Conservation (phyloP, 2,797 vertebrate genomes). For the Sebastes diploproa region DNA sequence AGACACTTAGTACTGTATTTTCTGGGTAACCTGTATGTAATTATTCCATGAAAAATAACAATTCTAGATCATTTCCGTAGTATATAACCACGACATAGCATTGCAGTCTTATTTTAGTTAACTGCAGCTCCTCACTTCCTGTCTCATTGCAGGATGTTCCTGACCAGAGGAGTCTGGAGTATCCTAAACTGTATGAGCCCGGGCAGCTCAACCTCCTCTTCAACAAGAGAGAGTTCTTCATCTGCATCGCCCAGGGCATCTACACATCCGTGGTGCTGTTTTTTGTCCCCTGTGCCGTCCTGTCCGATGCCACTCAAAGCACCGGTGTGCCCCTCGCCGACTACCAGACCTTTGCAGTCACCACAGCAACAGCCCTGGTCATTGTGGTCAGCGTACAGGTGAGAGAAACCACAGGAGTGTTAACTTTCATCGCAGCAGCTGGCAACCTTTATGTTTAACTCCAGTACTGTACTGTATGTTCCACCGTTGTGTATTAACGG, state of each 20-base stretch:
- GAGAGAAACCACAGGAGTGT: background rate
- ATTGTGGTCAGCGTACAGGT: slow-evolving; percentile 97
- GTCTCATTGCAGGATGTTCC: slow-evolving; percentile 86
- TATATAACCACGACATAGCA: background rate
- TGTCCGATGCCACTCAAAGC: slow-evolving; percentile 85
- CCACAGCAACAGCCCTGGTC: slow-evolving; percentile 92
- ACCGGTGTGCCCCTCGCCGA: slow-evolving; percentile 89
- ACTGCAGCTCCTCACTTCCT: background rate
- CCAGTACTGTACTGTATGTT: background rate
- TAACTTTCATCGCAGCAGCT: background rate
- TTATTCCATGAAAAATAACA: background rate
- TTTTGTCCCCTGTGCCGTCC: slow-evolving; percentile 89
- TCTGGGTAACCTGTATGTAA: background rate
- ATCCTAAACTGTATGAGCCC: slow-evolving; percentile 94
- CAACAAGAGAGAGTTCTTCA: slow-evolving; percentile 97
- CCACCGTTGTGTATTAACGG: background rate
- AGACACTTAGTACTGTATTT: background rate
- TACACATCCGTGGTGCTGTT: slow-evolving; percentile 94
- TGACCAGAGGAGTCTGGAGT: slow-evolving; percentile 92
- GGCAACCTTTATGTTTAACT: background rate
- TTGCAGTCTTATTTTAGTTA: background rate
- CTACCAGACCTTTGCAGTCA: slow-evolving; percentile 95
- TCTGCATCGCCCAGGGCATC: slow-evolving; percentile 96
- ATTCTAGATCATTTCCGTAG: background rate
- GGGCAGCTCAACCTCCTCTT: slow-evolving; percentile 97